phyloP scores from a whole-genome alignment of 2,797 vertebrate genomes.

The Chelidonichthys spinosus region DNA sequence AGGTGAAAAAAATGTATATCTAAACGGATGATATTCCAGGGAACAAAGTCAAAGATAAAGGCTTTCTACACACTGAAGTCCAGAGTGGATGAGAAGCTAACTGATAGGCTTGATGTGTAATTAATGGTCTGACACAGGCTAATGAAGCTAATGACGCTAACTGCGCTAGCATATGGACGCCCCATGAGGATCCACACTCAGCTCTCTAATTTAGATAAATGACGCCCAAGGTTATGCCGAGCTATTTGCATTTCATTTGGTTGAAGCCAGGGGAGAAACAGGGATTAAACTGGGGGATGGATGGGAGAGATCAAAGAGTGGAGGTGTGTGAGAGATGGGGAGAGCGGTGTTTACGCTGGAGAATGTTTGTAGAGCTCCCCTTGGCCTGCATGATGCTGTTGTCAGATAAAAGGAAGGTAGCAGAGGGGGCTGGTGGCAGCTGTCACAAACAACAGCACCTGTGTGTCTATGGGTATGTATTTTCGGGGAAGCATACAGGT shows the following conservation, averaged over 20 bases:
- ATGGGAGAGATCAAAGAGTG: slow-evolving; percentile 62
- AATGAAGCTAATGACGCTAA: slow-evolving; percentile 84
- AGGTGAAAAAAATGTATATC: neutral
- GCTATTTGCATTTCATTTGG: slow-evolving; percentile 82
- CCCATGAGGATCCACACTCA: slow-evolving; percentile 75
- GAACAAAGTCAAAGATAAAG: neutral
- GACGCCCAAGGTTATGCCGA: slow-evolving; percentile 74
- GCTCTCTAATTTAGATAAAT: slow-evolving; percentile 84
- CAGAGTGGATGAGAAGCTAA: slow-evolving; percentile 58
- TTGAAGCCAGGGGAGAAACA: slow-evolving; percentile 58
- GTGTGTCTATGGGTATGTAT: neutral
- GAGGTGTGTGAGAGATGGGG: slow-evolving; percentile 52
- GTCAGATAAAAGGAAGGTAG: slow-evolving; percentile 63
- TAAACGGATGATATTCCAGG: neutral
- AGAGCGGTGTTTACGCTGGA: slow-evolving; percentile 60
- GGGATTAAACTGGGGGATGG: slow-evolving; percentile 71
- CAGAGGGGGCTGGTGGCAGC: slow-evolving; percentile 45
- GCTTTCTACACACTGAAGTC: slow-evolving; percentile 33
- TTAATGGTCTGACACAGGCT: slow-evolving; percentile 81
- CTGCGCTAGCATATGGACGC: slow-evolving; percentile 79
- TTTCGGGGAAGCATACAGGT: slow-evolving; percentile 15
- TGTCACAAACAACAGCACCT: slow-evolving; percentile 25
- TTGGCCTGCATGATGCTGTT: slow-evolving; percentile 51
- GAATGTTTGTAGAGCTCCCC: slow-evolving; percentile 42
- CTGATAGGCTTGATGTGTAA: slow-evolving; percentile 80